Evolutionary conservation across 2,888 invertebrate genomes (phyloP).

Genomic region (Macroteleia sp.): DNA sequence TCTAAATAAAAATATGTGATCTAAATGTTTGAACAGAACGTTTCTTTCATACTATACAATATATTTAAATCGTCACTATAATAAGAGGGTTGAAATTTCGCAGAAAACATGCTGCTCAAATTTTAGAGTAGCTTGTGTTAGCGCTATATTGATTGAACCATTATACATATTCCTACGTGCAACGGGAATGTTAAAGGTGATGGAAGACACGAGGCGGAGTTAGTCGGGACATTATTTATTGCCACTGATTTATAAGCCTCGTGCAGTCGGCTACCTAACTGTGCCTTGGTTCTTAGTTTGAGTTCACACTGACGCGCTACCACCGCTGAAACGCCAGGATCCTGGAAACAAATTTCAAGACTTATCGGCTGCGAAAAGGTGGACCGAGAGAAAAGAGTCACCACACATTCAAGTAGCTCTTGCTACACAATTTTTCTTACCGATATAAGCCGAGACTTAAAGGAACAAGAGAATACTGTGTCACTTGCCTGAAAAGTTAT

Average conservation of each 20-base stretch:
- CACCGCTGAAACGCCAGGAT: slow-evolving; percentile 39
- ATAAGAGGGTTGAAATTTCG: background rate
- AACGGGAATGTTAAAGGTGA: slow-evolving; percentile 67
- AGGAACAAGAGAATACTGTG: slow-evolving; percentile 18
- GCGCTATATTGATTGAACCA: slow-evolving; percentile 58
- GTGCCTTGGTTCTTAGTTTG: slow-evolving; percentile 51
- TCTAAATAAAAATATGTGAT: too few species aligned
- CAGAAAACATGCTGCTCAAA: slow-evolving; percentile 31
- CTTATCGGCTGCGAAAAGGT: slow-evolving; percentile 54
- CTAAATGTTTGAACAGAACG: too few species aligned
- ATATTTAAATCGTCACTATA: background rate
- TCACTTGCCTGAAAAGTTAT: slow-evolving; percentile 41
- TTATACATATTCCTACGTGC: slow-evolving; percentile 60
- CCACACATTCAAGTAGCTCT: slow-evolving; percentile 10
- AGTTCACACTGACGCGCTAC: slow-evolving; percentile 28
- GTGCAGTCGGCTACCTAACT: slow-evolving; percentile 63
- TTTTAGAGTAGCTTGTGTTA: slow-evolving; percentile 35
- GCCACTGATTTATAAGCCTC: slow-evolving; percentile 72
- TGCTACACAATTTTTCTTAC: slow-evolving; percentile 50
- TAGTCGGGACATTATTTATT: slow-evolving; percentile 71
- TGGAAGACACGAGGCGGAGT: slow-evolving; percentile 64
- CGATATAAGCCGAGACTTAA: slow-evolving; percentile 30
- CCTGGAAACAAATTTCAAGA: slow-evolving; percentile 65
- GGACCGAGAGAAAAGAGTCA: slow-evolving; percentile 30
- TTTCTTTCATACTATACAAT: too few species aligned